Evolutionary conservation across 2,113 vertebrate genomes (phyloP).

Genomic region (Lycocorax pyrrhopterus): DNA sequence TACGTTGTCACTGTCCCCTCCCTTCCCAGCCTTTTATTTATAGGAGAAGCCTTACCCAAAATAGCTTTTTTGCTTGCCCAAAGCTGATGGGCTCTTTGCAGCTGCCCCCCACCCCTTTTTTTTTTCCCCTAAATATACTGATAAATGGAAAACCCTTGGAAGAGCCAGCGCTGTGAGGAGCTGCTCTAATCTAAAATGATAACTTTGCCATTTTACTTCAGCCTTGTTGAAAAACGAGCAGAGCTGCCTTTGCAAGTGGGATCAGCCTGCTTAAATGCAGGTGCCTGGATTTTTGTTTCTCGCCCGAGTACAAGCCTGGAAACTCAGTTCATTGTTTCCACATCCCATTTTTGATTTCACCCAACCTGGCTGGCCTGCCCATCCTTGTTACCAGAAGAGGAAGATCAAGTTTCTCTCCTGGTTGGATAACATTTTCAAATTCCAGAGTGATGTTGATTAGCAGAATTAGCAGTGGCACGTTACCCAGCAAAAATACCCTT

Average conservation of each 20-base stretch:
- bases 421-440: constrained; percentile 46
- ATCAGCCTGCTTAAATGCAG: background rate
- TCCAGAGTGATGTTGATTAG: constrained; percentile 41
- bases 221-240: background rate
- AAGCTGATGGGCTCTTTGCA: background rate
- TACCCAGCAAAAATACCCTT: background rate
- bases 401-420: constrained; percentile 59
- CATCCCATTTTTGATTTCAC: background rate
- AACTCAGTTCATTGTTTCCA: background rate
- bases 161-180: background rate
- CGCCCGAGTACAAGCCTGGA: fast-evolving
- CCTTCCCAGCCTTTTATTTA: constrained; percentile 9
- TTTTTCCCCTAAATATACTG: background rate
- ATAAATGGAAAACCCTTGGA: background rate
- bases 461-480: constrained; percentile 38
- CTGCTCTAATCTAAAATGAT: background rate
- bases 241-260: background rate
- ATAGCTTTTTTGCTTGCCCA: background rate
- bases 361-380: background rate
- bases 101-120: fast-evolving
- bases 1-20: background rate
- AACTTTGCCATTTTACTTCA: constrained; percentile 23
- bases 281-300: background rate
- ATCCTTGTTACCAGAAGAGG: constrained; percentile 16
- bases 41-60: constrained; percentile 7